Conservation (phyloP, 1,140 invertebrate genomes). For the Sipha flava region DNA sequence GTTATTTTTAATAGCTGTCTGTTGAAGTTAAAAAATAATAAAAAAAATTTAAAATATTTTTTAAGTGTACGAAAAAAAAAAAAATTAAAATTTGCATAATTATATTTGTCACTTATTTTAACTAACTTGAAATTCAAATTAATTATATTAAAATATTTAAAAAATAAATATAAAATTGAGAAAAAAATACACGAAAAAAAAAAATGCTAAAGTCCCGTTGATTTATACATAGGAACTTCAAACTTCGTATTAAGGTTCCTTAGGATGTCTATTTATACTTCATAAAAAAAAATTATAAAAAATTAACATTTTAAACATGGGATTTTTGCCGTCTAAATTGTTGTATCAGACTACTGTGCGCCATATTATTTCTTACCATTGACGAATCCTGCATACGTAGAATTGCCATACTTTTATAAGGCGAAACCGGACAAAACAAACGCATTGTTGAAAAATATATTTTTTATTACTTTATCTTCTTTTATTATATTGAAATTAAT, state of each 20-base stretch:
- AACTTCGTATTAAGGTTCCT: neutral
- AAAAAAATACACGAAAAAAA: neutral
- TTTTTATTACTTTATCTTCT: no score
- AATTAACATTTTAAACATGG: neutral
- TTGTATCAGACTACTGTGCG: neutral
- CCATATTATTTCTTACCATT: no score
- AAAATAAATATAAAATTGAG: neutral
- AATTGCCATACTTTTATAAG: no score
- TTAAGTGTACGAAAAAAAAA: neutral
- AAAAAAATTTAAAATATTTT: neutral
- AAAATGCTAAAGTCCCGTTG: neutral
- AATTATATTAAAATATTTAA: neutral
- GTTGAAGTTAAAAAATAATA: neutral
- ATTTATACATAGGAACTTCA: neutral
- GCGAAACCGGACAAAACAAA: no score
- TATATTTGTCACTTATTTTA: neutral
- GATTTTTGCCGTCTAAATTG: neutral
- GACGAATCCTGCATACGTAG: no score
- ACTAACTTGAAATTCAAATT: neutral
- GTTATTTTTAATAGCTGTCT: neutral
- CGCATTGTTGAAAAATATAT: no score
- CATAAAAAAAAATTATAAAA: neutral
- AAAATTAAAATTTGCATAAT: no score
- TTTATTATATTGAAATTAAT: no score
- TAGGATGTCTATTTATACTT: neutral